Conservation (phyloP, 1,140 invertebrate species). For the Achatina immaculata region DNA sequence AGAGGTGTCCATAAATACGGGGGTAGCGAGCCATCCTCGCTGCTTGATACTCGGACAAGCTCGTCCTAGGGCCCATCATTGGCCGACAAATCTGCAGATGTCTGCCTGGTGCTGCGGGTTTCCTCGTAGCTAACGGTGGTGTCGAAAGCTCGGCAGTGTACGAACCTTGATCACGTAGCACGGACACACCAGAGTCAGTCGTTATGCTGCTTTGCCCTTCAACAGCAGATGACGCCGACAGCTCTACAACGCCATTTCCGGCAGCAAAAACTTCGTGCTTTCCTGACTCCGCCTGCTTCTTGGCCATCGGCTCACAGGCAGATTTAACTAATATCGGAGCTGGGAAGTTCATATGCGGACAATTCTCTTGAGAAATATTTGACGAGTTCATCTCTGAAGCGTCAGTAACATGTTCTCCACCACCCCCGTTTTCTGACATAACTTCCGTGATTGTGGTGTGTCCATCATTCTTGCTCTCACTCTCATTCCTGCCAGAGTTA, state of each 20-base stretch:
- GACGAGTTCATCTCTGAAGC: not conserved
- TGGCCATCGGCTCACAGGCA: not conserved
- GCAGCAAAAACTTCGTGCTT: not conserved
- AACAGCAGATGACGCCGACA: not conserved
- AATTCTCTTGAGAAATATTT: not conserved
- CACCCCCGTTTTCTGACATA: not conserved
- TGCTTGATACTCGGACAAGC: not conserved
- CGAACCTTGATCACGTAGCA: not conserved
- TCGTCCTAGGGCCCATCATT: not conserved
- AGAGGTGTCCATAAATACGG: not conserved
- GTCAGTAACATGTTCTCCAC: not conserved
- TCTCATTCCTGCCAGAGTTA: not conserved
- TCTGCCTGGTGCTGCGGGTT: not conserved
- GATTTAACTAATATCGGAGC: conserved; percentile 1
- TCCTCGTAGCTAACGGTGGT: not conserved
- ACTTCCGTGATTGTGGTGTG: not conserved
- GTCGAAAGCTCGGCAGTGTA: not conserved
- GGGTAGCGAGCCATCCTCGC: not conserved
- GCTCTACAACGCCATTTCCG: not conserved
- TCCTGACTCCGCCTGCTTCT: not conserved
- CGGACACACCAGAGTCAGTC: not conserved
- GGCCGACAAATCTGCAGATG: not conserved
- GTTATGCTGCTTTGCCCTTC: not conserved
- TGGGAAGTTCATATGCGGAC: not conserved
- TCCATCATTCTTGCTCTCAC: not conserved